Base-by-base conservation (phyloP, 2,797 vertebrate species). In the Myiothlypis chrysogaster region DNA sequence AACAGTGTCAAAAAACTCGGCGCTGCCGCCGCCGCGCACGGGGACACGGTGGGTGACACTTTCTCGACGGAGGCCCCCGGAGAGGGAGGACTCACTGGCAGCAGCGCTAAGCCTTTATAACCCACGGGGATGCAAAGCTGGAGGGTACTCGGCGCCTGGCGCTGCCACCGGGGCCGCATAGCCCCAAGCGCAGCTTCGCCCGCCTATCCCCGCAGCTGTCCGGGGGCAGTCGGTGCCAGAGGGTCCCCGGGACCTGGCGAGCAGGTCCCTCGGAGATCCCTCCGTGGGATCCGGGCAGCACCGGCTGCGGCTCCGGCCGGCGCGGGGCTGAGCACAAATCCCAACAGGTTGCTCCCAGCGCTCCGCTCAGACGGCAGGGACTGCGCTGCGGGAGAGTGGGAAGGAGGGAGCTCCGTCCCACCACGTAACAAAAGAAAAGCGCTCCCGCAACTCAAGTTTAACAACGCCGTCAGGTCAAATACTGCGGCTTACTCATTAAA, bases 401-500 rank as follows among this genome's bases (percentile, higher is more conserved):
- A 35, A 52, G 32, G 28, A 49, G 46, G 18, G 39, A 84, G 64
- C 72, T 63, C 68, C 3, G 49, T 81, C 70, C 64, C 75, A 34
- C 23, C 4, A 1, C 9, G 25, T 4, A 30, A 46, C 43, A n/a
- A 41, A 14, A 61, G 43, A 30, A 66, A 71, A 27, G 37, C 56
- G 52, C 44, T 70, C 81, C 83, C 12, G 63, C 77, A 55, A 46
- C 43, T 66, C 39, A 25, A 61, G 55, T 71, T 52, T 88, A 84
- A 63, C 71, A 19, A 65, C 87, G 84, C 71, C 84, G 70, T 34
- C 64, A 7, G 37, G 61, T 25, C 79, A 90, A 93, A 80, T 21
- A 43, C 25, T 43, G 84, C 53, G 22, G 93, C 84, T 95, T 93
- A 93, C 64, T 95, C 59, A 94, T 94, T 95, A 96, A 96, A 89